Conservation (phyloP, 2,113 vertebrate species). For the Oceanites oceanicus region DNA sequence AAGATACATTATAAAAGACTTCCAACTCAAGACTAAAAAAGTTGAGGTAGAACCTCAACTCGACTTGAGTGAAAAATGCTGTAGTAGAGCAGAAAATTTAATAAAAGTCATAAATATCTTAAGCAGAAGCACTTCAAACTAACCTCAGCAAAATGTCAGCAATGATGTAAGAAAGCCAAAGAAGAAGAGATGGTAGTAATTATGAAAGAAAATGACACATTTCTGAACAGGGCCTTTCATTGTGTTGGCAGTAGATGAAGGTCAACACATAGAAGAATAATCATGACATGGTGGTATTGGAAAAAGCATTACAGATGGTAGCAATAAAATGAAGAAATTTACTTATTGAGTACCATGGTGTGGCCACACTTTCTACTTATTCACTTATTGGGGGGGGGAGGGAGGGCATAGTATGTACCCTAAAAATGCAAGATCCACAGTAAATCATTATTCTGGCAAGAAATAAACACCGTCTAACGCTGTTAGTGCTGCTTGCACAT, state of each 20-base stretch:
- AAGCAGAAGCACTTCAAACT: neutral
- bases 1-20: neutral
- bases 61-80: neutral
- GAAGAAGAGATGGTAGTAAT: neutral
- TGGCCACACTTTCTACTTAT: neutral
- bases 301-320: neutral
- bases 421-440: neutral
- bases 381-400: rapidly evolving
- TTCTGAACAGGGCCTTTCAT: neutral
- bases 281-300: neutral
- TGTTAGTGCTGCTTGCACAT: neutral
- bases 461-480: neutral
- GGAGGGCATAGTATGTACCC: neutral
- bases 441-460: neutral
- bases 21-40: neutral
- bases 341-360: neutral
- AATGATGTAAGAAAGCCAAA: neutral
- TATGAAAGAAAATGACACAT: neutral
- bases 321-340: neutral
- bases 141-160: neutral
- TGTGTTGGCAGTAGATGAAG: neutral
- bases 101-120: neutral
- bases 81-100: neutral
- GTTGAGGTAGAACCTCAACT: neutral
- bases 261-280: neutral